Evolutionary conservation across 2,797 vertebrate species (phyloP).

Genomic region (Spinus olivaceus): DNA sequence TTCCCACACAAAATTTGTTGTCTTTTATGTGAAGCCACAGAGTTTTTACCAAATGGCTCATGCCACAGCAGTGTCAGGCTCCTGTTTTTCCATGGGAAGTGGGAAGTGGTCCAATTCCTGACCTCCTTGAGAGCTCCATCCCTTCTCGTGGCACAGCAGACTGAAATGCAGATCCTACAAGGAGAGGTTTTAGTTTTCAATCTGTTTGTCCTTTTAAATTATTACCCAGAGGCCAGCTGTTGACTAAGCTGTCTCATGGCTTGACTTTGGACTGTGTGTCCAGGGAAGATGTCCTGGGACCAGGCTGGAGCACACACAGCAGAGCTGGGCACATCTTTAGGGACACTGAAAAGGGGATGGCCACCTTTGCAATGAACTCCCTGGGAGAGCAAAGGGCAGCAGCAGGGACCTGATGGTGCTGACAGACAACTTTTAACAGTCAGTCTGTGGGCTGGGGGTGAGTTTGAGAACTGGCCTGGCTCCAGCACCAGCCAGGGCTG

Average conservation of each 20-base stretch:
- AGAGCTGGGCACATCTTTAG: not conserved
- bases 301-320: not conserved
- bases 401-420: not conserved
- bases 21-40: not conserved
- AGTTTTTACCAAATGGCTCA: not conserved
- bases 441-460: not conserved
- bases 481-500: not conserved
- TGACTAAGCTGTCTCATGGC: not conserved
- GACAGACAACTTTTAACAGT: not conserved
- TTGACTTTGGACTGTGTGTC: not conserved
- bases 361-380: not conserved
- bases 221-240: not conserved
- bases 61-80: not conserved
- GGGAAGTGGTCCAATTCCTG: not conserved
- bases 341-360: not conserved
- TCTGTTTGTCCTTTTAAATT: not conserved
- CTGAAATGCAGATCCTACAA: not conserved
- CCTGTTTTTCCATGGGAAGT: not conserved
- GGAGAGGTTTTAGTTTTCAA: not conserved
- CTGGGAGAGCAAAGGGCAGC: not conserved
- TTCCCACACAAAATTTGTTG: not conserved
- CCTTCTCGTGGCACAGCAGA: not conserved
- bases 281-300: not conserved
- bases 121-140: not conserved
- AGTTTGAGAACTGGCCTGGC: not conserved